Base-by-base conservation (phyloP, 2,888 invertebrate species). In the Odontocolon sp. region DNA sequence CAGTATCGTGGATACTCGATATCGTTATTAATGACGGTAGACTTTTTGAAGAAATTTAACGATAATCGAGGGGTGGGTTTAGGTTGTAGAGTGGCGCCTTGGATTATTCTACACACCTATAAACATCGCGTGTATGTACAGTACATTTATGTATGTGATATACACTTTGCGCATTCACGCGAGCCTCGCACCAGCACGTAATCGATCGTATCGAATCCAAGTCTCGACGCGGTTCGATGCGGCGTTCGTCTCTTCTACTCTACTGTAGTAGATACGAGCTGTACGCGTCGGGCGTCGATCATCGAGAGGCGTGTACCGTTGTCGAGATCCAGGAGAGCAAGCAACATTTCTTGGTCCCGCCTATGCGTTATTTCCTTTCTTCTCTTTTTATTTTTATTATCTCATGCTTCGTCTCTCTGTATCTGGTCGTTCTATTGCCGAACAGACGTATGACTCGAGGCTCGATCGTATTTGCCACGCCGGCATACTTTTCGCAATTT, bases 141-240 rank as follows among this genome's bases (percentile, higher is more conserved):
- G 33, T 63, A 54, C 16, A 52, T 38, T 40, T 63, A 54, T 33
- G 54, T 40, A 42, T 42, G 54, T 14, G 11, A 54, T 54, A 70
- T 63, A 54, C 61, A 70, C 50, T 63, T 61, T 28, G 70, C 52
- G 70, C 70, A 52, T 70, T 70, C 70, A 63, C 70, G 70, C 70
- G 59, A 52, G 61, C 52, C 31, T 63, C 56, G 78, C 63, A 45
- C 63, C 38, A 54, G 68, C 71, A 70, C 70, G 78, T 78, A 75
- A 78, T 78, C 75, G 78, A 75, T 75, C 75, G 68, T 77, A 73
- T 77, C 77, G 72, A 68, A 77, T 77, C 57, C 52, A 52, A 67
- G 67, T 59, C 71, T 68, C 63, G 74, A 63, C 70, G 74, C 66
- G 66, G 71, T 59, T 40, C 59, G 40, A n/a, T 67, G 74, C 59